Evolutionary conservation across 2,113 vertebrate genomes (phyloP).

Genomic region (Engraulis encrasicolus): DNA sequence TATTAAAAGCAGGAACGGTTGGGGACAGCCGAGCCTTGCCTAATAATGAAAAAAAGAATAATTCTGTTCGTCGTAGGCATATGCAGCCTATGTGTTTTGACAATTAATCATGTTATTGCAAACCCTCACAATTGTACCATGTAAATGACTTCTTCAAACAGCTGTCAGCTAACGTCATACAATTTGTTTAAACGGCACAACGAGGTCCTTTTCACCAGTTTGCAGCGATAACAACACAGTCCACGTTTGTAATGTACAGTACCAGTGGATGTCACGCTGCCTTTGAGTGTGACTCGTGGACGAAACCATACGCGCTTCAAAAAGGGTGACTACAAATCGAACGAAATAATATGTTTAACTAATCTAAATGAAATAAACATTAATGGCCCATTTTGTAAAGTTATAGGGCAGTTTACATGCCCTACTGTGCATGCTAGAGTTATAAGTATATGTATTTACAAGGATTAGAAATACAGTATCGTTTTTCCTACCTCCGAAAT

Average conservation of each 20-base stretch:
- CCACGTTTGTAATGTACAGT: background rate
- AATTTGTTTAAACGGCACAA: no score
- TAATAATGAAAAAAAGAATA: no score
- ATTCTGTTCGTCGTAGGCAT: no score
- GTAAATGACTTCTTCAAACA: no score
- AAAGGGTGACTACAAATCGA: background rate
- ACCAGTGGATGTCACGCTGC: constrained; percentile 22
- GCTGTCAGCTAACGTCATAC: no score
- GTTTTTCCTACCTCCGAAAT: background rate
- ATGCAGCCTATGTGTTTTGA: no score
- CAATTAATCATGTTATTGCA: no score
- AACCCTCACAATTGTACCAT: no score
- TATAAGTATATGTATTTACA: background rate
- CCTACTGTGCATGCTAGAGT: background rate
- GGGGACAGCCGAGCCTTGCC: no score
- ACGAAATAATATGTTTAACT: background rate
- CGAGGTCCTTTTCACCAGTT: no score
- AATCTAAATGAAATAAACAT: background rate
- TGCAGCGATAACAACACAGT: no score
- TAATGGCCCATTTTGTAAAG: background rate
- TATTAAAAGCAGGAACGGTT: no score
- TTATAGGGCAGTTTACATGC: background rate
- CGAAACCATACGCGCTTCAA: constrained; percentile 19
- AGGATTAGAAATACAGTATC: background rate
- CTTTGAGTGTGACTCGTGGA: constrained; percentile 24